A percentile compares a stretch with the other conserved stretches of the same genome.
phyloP scores from a whole-genome alignment of 2,113 vertebrate species.

The Prochilodus magdalenae region DNA sequence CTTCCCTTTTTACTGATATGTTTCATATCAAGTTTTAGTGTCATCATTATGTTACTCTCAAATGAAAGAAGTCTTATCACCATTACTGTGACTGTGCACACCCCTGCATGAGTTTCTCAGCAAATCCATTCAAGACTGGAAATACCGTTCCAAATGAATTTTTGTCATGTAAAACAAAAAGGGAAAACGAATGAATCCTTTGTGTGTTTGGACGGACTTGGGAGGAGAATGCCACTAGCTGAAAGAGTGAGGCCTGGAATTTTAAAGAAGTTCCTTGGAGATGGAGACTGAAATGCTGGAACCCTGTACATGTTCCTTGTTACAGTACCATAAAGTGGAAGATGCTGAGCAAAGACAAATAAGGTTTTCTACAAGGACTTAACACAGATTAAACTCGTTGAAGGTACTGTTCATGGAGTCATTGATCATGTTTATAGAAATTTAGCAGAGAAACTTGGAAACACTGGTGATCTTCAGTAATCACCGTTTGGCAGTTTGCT shows the following conservation, averaged over 20 bases:
- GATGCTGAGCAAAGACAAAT: conserved; percentile 72
- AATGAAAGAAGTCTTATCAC: conserved; percentile 91
- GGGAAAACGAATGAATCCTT: conserved; percentile 67
- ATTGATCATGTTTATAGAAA: conserved; percentile 76
- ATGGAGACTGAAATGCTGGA: conserved; percentile 70
- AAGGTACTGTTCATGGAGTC: conserved; percentile 75
- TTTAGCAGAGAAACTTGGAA: conserved; percentile 70
- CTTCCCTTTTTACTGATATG: conserved; percentile 94
- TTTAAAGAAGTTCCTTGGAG: conserved; percentile 66
- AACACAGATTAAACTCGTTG: conserved; percentile 74
- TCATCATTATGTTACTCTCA: conserved; percentile 94
- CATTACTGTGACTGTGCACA: conserved; percentile 92
- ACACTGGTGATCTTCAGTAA: conserved; percentile 75
- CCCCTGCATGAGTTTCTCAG: conserved; percentile 97
- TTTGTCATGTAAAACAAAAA: conserved; percentile 73
- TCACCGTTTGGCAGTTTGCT: conserved; percentile 74
- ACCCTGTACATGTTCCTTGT: conserved; percentile 80
- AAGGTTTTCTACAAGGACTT: conserved; percentile 73
- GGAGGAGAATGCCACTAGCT: conserved; percentile 71
- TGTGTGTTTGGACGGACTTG: conserved; percentile 70
- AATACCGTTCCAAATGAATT: conserved; percentile 78
- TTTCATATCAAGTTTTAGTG: conserved; percentile 98
- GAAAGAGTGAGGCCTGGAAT: conserved; percentile 66
- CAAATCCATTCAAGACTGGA: conserved; percentile 87
- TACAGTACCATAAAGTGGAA: conserved; percentile 69